A percentile compares a stretch with the other conserved stretches of the same genome.
Conservation (phyloP, 1,140 invertebrate genomes). For the Aphelinus atriplicis region DNA sequence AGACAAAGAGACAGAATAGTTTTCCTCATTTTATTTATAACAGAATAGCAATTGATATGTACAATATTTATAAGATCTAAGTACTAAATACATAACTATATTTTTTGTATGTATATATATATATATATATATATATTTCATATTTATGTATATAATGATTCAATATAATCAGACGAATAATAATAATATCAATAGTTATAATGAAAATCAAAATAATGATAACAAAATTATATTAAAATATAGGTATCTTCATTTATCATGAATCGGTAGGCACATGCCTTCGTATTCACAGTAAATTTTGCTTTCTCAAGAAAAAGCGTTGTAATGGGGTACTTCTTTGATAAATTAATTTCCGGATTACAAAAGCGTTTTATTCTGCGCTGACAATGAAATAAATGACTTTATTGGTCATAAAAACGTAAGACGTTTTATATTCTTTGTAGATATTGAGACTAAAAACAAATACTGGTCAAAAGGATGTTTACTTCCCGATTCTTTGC, state of each 20-base stretch:
- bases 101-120: constrained; percentile 36
- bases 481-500: constrained; percentile 15
- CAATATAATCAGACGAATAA: constrained; percentile 8
- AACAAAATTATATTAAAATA: constrained; percentile 37
- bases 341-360: not conserved
- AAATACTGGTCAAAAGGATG: constrained; percentile 30
- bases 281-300: too few species aligned
- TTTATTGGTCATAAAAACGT: not conserved
- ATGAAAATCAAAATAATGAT: constrained; percentile 49
- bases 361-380: not conserved
- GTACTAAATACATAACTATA: constrained; percentile 46
- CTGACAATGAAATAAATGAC: not conserved
- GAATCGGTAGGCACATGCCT: constrained; percentile 11
- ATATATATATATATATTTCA: constrained; percentile 8
- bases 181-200: constrained; percentile 35
- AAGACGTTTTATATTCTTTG: constrained; percentile 11
- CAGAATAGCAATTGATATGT: constrained; percentile 61
- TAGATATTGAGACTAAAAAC: not conserved
- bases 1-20: not conserved
- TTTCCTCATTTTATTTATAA: constrained; percentile 57
- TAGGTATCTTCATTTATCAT: not conserved
- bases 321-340: too few species aligned
- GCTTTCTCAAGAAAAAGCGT: too few species aligned
- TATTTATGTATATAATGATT: too few species aligned
- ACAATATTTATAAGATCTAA: constrained; percentile 59